A percentile compares a stretch with the other conserved stretches of the same genome.
phyloP scores from a whole-genome alignment of 2,888 invertebrate genomes.

The Apoderus coryli region DNA sequence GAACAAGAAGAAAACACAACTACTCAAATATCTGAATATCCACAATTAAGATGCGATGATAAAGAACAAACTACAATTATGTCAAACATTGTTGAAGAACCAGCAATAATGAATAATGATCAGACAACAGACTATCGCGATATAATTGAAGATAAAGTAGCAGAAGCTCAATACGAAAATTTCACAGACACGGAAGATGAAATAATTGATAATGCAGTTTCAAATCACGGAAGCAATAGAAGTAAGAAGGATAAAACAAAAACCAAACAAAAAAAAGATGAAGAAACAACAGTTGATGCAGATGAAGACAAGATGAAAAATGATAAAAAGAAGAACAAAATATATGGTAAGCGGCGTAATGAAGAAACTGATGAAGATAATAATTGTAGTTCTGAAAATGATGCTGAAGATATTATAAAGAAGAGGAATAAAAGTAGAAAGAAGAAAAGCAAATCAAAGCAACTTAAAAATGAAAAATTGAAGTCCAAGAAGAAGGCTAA shows the following conservation, averaged over 20 bases:
- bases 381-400: no score
- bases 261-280: not conserved
- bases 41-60: no score
- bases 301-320: constrained; percentile 8
- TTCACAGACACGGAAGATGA: not conserved
- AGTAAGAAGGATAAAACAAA: constrained; percentile 1
- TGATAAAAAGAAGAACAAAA: constrained; percentile 9
- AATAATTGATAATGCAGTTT: no score
- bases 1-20: constrained; percentile 15
- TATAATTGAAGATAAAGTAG: no score
- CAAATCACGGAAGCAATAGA: not conserved
- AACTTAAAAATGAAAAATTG: constrained; percentile 5
- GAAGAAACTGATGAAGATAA: not conserved
- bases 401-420: not conserved
- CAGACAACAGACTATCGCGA: no score
- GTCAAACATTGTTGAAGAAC: no score
- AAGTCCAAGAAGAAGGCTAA: not conserved
- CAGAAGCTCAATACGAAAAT: constrained; percentile 1
- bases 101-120: no score
- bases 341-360: no score
- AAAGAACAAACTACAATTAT: no score
- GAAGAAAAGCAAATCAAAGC: constrained; percentile 8
- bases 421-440: constrained; percentile 7
- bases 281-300: constrained; percentile 1
- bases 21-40: not conserved